Base-by-base conservation (phyloP, 1,140 invertebrate species). In the Holcopasites calliopsidis region DNA sequence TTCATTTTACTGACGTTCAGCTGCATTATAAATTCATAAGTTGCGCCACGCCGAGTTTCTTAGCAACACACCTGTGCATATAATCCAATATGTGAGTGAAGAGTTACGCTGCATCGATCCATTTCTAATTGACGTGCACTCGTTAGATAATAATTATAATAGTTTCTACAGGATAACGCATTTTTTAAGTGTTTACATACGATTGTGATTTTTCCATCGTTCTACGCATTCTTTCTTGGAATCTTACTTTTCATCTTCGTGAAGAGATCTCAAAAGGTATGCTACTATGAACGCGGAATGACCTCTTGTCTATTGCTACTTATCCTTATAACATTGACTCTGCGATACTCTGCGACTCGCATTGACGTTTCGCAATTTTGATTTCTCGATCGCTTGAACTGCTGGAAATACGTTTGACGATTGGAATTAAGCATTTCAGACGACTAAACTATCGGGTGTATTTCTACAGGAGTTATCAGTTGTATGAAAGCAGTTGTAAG, bases 1-100 rank as follows among this genome's bases (percentile, higher is more conserved):
- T 47, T 68, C 50, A 18, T 42, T 68, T 55, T 18, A 40, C 7
- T 7, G 65, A 42, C 23, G 50, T 31, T 55, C 50, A n/a, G 21
- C 40, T 35, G 16, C 23, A 58, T 70, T 31, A 31, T 70, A 70
- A 60, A 70, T 70, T 70, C 68, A 70, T 60, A 70, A 70, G 54
- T 60, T 44, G 52, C 38, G 38, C 42, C 52, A 69, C 38, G 23
- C 26, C 21, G 42, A 58, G 52, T 44, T 58, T 58, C 52, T 28
- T 33, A 8, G 66, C 26, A 31, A 55, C 26, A 54, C n/a, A n/a
- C n/a, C 40, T 62, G 60, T 62, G 60, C 40, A 40, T 47, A 40
- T 40, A 26, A 61, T 40, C 38, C 61, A 64, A 69, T 44, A 65
- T 26, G 31, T 21, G 47, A n/a, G n/a, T 4, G 60, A 47, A 21